These are phyloP conservation scores for Drosophila serrata DNA, from an alignment of 1,140 invertebrate species.

Conservation along the genomic window DNA sequence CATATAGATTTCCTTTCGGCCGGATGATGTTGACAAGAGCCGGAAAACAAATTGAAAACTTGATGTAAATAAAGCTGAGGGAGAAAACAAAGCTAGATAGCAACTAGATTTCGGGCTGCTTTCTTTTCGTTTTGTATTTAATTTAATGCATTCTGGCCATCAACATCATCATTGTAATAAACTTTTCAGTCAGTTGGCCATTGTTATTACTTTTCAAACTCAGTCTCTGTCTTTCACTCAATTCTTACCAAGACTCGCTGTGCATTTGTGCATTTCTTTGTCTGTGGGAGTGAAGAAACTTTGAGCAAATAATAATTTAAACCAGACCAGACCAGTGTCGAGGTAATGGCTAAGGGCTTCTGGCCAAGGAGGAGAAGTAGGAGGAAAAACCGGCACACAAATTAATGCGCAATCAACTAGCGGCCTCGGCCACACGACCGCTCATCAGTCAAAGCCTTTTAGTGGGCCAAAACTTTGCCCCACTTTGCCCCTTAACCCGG, in stretches of 20 bases:
- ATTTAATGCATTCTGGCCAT: constrained; percentile 74
- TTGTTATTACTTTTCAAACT: constrained; percentile 69
- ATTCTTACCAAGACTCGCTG: constrained; percentile 4
- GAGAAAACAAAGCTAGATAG: constrained; percentile 46
- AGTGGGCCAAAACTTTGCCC: constrained; percentile 29
- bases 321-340: constrained; percentile 4
- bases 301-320: constrained; percentile 35
- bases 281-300: constrained; percentile 21
- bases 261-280: constrained; percentile 14
- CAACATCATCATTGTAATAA: constrained; percentile 50
- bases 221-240: neutral
- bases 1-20: constrained; percentile 34
- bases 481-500: constrained; percentile 16
- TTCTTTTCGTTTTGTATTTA: constrained; percentile 68
- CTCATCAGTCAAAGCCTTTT: constrained; percentile 64
- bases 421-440: constrained; percentile 21
- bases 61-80: constrained; percentile 63
- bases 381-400: constrained; percentile 7
- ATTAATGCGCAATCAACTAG: constrained; percentile 48
- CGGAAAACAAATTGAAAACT: constrained; percentile 75
- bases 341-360: constrained; percentile 25
- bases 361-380: neutral
- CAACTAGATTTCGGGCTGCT: constrained; percentile 42
- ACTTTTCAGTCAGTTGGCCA: constrained; percentile 59
- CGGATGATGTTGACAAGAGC: constrained; percentile 69